A percentile compares a stretch with the other conserved stretches of the same genome.
Evolutionary conservation across 2,888 invertebrate species (phyloP).

Genomic region (Ochlodes sylvanus): DNA sequence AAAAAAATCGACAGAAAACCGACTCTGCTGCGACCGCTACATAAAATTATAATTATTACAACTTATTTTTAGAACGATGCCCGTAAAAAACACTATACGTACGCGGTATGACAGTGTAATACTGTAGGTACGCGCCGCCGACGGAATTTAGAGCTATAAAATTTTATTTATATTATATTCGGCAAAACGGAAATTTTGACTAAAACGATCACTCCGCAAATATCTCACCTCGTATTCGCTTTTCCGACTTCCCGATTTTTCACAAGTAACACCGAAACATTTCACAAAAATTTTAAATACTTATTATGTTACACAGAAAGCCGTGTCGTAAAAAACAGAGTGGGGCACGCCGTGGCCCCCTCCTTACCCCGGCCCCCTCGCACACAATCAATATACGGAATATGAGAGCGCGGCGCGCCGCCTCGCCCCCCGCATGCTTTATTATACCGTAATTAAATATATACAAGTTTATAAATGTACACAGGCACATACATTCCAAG

Average conservation of each 20-base stretch:
- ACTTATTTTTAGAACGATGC: slow-evolving; percentile 86
- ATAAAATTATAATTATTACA: slow-evolving; percentile 86
- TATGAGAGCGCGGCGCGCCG: slow-evolving; percentile 85
- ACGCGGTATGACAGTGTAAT: slow-evolving; percentile 85
- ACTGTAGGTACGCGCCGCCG: slow-evolving; percentile 83
- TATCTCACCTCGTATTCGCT: slow-evolving; percentile 79
- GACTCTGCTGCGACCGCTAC: slow-evolving; percentile 82
- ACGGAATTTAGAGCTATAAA: slow-evolving; percentile 81
- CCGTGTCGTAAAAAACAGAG: slow-evolving; percentile 86
- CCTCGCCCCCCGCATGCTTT: slow-evolving; percentile 84
- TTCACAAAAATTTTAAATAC: slow-evolving; percentile 84
- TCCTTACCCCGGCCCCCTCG: slow-evolving; percentile 83
- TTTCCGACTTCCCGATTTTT: slow-evolving; percentile 80
- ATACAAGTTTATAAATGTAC: slow-evolving; percentile 82
- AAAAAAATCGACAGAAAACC: slow-evolving; percentile 79
- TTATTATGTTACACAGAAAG: slow-evolving; percentile 86
- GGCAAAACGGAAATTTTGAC: slow-evolving; percentile 64
- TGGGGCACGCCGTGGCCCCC: slow-evolving; percentile 85
- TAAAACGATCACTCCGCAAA: slow-evolving; percentile 64
- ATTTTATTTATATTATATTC: slow-evolving; percentile 76
- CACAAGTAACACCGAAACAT: slow-evolving; percentile 84
- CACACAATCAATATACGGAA: slow-evolving; percentile 86
- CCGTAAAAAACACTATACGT: slow-evolving; percentile 86
- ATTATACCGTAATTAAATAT: slow-evolving; percentile 84
- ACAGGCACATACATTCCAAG: slow-evolving; percentile 64